Evolutionary conservation across 2,797 vertebrate genomes (phyloP), one percentile per base, ranked within the genome.

Genomic region (Danionella dracula): DNA sequence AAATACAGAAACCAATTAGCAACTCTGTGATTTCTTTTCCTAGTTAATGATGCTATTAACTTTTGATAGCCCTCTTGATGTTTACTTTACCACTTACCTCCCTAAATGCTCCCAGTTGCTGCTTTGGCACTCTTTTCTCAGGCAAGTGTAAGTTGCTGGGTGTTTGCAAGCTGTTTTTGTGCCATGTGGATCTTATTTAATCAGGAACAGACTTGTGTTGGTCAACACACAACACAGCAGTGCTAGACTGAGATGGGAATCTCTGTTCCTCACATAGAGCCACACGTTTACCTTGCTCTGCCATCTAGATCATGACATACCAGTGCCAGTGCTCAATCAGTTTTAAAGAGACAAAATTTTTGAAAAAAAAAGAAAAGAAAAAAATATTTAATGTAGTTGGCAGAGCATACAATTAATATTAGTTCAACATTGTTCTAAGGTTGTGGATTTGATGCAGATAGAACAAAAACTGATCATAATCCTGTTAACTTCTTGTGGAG

Each of bases 1-100:
- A 73, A 76, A 76, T 73, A 76, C 60, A 44, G 38, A 65, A 64
- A 54, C 64, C 68, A 76, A 76, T 76, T 76, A 76, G 75, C 75
- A 66, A 40, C 44, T 60, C 44, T 71, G 54, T 76, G 75, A 68
- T 62, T 68, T 68, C 42, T 76, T 71, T 68, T 71, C 46, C 65
- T 66, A 72, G 59, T 71, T 75, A 69, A 72, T 61, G 69, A 67
- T 61, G 60, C 40, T 60, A 72, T 75, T 75, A 75, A 75, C 69
- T 65, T 49, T 61, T 74, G 71, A 76, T 71, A 46, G 64, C 53
- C 48, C 48, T 59, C 65, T 27, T 32, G 42, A 27, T 72, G 75
- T 73, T 76, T 73, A 50, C 55, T 68, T 71, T 61, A 53, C 53
- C 65, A 68, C 60, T 63, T 65, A 37, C 12, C 35, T 15, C 48